Evolutionary conservation across 2,113 vertebrate genomes (phyloP).

Genomic region (Tragelaphus strepsiceros): DNA sequence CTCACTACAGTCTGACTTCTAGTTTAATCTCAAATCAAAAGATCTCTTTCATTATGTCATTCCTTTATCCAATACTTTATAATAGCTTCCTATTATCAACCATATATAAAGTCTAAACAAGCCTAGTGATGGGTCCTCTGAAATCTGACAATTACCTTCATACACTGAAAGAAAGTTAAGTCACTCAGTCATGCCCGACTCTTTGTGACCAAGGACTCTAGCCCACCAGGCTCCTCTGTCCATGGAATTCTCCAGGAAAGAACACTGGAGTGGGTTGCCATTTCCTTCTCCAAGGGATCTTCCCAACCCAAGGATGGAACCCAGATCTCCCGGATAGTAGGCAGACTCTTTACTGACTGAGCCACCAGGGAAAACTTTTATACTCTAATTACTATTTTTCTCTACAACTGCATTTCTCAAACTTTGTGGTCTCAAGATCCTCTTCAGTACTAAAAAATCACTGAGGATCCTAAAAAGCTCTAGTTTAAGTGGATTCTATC

Average conservation of each 20-base stretch:
- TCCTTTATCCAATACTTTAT: neutral
- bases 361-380: neutral
- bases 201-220: neutral
- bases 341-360: neutral
- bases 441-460: conserved; percentile 3
- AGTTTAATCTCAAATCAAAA: neutral
- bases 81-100: neutral
- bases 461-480: neutral
- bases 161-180: neutral
- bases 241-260: neutral
- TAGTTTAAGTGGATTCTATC: neutral
- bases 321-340: neutral
- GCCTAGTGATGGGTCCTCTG: neutral
- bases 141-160: conserved; percentile 1
- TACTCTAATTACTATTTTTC: conserved; percentile 6
- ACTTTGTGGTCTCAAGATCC: neutral
- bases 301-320: neutral
- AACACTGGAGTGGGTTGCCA: neutral
- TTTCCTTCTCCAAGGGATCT: neutral
- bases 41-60: neutral
- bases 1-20: neutral
- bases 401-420: neutral
- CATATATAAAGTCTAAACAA: neutral
- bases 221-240: neutral
- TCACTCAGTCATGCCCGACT: neutral